Conservation (phyloP, 2,113 vertebrate genomes). For the Aviceda subcristata region DNA sequence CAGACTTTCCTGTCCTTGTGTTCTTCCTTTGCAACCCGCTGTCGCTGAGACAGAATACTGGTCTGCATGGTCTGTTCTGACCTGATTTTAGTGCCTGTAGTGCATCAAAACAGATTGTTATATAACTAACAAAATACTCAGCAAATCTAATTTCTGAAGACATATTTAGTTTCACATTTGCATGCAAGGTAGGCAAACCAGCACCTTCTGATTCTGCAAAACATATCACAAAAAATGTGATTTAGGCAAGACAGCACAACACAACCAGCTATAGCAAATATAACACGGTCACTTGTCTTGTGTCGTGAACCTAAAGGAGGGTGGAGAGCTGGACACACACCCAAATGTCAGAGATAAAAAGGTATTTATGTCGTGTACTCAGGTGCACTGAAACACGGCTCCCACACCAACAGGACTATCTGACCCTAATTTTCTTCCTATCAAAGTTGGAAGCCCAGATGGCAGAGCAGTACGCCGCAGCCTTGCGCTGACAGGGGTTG, state of each 20-base stretch:
- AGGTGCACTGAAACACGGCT: not conserved
- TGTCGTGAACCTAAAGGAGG: not conserved
- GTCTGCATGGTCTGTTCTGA: not conserved
- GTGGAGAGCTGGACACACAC: not conserved
- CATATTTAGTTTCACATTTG: not conserved
- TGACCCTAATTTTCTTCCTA: not conserved
- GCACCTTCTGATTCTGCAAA: not conserved
- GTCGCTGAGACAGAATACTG: not conserved
- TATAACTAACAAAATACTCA: not conserved
- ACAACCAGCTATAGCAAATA: not conserved
- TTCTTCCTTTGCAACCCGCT: not conserved
- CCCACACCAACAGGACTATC: not conserved
- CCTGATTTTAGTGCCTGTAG: not conserved
- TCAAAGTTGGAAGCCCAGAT: not conserved
- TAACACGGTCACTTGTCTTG: not conserved
- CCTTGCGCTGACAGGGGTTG: not conserved
- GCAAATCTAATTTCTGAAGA: not conserved
- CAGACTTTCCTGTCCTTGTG: not conserved
- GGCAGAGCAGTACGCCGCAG: not conserved
- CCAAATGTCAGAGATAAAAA: not conserved
- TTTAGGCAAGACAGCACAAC: not conserved
- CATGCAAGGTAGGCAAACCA: not conserved
- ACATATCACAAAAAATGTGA: fast-evolving
- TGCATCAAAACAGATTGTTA: not conserved
- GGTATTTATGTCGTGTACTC: not conserved